Evolutionary conservation across 2,888 invertebrate genomes (phyloP), one percentile per base, ranked within the genome.

Genomic region (Pristionchus japonicus): DNA sequence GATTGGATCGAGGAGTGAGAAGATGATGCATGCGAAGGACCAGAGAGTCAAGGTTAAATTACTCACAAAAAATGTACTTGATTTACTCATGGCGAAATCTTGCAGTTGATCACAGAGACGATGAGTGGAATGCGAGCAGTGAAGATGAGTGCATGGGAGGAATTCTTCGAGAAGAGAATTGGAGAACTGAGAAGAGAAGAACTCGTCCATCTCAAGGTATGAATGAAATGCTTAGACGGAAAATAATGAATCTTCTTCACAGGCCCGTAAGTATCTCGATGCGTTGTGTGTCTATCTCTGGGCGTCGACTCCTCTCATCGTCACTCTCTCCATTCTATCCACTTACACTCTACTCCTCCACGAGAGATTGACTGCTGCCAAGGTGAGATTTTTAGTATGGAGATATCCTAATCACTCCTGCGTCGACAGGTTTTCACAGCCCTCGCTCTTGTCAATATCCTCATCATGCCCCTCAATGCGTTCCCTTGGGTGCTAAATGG

Each of bases 401-500:
- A n/a, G n/a, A n/a, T n/a, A n/a, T n/a, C n/a, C n/a, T n/a, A n/a
- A n/a, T n/a, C n/a, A n/a, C n/a, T n/a, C n/a, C n/a, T n/a, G n/a
- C 86, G n/a, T 20, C 70, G 90, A 34, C 93, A 96, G 96, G 96
- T 97, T 0, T 99, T 99, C 94, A 98, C 99, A 0, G 97, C 97
- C 91, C 96, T 99, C 91, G 98, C 99, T 0, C 95, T 99, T 88
- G 96, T 99, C 89, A 97, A 98, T 94, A 98, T 99, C 97, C 95
- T 99, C 89, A 98, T 99, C 92, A 96, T 97, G 87, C 99, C 99
- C 0, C 95, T 99, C 89, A 99, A 99, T 95, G 97, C 98, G 0
- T 98, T 99, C 95, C 99, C 99, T 0, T 99, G 99, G 98, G 98
- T 99, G 4, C 95, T 99, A 34, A 99, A 98, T 95, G 99, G 98